Percentiles rank a stretch among this genome's conserved stretches.
phyloP scores from a whole-genome alignment of 2,113 vertebrate species.

The Crotalus helleri region DNA sequence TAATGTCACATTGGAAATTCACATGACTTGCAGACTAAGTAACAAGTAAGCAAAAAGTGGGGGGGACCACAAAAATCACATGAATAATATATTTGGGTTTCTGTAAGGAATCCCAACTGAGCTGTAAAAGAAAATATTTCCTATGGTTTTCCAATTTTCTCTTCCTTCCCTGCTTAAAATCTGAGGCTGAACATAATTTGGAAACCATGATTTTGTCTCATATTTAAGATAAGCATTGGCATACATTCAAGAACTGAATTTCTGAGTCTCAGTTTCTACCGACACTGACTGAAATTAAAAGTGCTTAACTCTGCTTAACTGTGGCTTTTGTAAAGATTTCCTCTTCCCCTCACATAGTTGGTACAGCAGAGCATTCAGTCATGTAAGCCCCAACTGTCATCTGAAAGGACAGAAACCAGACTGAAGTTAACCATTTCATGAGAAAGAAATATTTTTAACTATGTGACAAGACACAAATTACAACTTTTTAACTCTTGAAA shows the following conservation, averaged over 20 bases:
- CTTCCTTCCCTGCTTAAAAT: background rate
- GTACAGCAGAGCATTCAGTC: background rate
- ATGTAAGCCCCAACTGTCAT: background rate
- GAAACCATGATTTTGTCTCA: background rate
- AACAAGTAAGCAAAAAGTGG: background rate
- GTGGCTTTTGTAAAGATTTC: background rate
- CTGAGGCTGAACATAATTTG: background rate
- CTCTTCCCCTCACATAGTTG: background rate
- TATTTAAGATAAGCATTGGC: background rate
- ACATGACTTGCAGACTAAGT: background rate
- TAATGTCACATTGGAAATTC: background rate
- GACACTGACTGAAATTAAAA: background rate
- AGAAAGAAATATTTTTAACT: background rate
- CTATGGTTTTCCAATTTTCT: background rate
- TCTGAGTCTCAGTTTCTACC: background rate
- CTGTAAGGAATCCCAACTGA: background rate
- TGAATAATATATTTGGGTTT: background rate
- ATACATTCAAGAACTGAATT: background rate
- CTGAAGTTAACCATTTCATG: background rate
- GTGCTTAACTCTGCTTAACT: background rate
- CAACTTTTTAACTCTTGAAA: background rate
- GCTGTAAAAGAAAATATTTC: background rate
- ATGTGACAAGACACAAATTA: background rate
- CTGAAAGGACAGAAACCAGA: background rate
- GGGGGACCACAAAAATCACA: background rate